phyloP scores from a whole-genome alignment of 2,888 invertebrate genomes.

The Ochropleura plecta region DNA sequence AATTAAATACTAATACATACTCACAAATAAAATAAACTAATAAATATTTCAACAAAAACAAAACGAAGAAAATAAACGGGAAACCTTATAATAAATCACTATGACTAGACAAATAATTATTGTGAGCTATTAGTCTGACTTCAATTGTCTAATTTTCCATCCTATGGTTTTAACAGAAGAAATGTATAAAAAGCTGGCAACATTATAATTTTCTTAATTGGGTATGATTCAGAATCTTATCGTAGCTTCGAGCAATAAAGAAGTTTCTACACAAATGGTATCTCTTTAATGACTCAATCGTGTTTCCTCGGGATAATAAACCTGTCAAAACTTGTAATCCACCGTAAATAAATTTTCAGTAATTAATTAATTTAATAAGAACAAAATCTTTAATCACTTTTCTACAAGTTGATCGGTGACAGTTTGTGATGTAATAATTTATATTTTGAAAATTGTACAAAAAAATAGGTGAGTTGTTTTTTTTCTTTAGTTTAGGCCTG shows the following conservation, averaged over 20 bases:
- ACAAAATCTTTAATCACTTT: conserved; percentile 41
- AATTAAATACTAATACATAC: no score
- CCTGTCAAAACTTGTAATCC: conserved; percentile 55
- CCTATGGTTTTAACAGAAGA: not conserved
- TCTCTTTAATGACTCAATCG: conserved; percentile 49
- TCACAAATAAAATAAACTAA: no score
- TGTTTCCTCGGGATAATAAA: conserved; percentile 45
- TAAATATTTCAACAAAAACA: no score
- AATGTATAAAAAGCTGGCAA: not conserved
- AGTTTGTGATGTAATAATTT: conserved; percentile 10
- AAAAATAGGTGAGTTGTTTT: not conserved
- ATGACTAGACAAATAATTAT: no score
- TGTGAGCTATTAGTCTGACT: no score
- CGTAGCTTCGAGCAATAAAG: conserved; percentile 21
- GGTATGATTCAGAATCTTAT: not conserved
- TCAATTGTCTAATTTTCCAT: not conserved
- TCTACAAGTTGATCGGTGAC: not conserved
- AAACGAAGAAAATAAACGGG: no score
- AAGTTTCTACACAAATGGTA: conserved; percentile 36
- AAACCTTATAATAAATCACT: no score
- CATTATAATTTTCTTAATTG: conserved; percentile 3
- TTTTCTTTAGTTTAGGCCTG: not conserved
- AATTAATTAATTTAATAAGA: conserved; percentile 43
- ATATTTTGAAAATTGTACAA: not conserved
- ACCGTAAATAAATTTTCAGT: conserved; percentile 18